Conservation (phyloP, 2,888 invertebrate species). For the Clanis bilineata region DNA sequence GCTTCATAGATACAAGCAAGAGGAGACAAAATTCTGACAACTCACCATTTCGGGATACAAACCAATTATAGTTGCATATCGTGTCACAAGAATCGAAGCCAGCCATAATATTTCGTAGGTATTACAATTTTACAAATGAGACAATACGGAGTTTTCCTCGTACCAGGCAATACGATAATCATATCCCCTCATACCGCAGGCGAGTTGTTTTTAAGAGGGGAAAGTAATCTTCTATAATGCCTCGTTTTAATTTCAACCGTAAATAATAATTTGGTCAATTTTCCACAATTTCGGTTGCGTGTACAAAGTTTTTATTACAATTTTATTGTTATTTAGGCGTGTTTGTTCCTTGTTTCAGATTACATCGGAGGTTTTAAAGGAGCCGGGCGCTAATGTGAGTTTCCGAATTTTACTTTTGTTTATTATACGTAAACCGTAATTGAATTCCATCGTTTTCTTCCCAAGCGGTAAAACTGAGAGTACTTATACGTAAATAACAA, state of each 20-base stretch:
- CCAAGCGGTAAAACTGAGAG: slow-evolving; percentile 33
- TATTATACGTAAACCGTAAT: slow-evolving; percentile 63
- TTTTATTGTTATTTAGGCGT: slow-evolving; percentile 82
- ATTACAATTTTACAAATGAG: not conserved
- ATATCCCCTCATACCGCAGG: slow-evolving; percentile 45
- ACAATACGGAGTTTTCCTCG: not conserved
- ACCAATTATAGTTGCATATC: too few species aligned
- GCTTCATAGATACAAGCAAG: too few species aligned
- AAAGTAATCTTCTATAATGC: slow-evolving; percentile 72
- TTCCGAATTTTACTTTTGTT: slow-evolving; percentile 72
- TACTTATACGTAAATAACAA: slow-evolving; percentile 53
- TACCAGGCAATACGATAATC: slow-evolving; percentile 43
- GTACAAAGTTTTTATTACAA: slow-evolving; percentile 81
- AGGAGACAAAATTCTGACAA: too few species aligned
- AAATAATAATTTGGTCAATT: slow-evolving; percentile 82
- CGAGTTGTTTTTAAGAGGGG: slow-evolving; percentile 63
- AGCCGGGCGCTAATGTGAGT: slow-evolving; percentile 80
- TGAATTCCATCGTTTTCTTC: slow-evolving; percentile 54
- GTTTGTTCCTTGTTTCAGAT: slow-evolving; percentile 82
- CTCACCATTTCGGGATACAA: too few species aligned
- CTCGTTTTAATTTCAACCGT: slow-evolving; percentile 77
- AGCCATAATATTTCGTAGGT: too few species aligned
- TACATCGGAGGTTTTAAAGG: slow-evolving; percentile 78
- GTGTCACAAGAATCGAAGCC: too few species aligned
- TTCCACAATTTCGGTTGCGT: slow-evolving; percentile 80